Conservation (phyloP, 2,113 vertebrate genomes). For the Shinisaurus crocodilurus region DNA sequence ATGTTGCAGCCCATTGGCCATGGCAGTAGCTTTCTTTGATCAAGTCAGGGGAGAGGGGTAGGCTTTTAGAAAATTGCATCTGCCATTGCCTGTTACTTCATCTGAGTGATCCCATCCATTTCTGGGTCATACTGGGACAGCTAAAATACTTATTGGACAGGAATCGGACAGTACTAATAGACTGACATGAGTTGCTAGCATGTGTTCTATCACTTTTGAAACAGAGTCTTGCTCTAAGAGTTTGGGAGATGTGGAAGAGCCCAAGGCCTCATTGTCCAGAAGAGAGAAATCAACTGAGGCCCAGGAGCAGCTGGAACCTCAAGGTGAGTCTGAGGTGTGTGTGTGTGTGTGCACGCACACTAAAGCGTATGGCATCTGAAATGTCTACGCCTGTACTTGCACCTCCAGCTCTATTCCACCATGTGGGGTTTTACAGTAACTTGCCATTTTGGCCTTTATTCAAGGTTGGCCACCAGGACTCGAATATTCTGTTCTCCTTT, state of each 20-base stretch:
- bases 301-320: background rate
- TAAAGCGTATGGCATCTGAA: accelerated
- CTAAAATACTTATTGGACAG: background rate
- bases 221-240: slow-evolving; percentile 26
- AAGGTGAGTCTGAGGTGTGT: background rate
- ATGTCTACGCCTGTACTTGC: background rate
- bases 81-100: background rate
- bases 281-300: background rate
- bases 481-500: background rate
- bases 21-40: background rate
- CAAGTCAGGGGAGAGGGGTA: background rate
- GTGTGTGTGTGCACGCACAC: background rate
- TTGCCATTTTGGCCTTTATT: background rate
- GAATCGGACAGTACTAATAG: background rate
- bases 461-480: background rate
- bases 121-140: background rate
- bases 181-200: background rate
- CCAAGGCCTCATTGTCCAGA: background rate
- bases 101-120: background rate
- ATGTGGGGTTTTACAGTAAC: background rate
- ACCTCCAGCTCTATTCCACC: background rate
- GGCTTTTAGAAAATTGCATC: background rate
- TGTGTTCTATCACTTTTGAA: background rate
- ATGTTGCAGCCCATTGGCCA: background rate
- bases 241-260: accelerated